Evolutionary conservation across 2,113 vertebrate genomes (phyloP).

Genomic region (Stomatorhinus ivindoensis): DNA sequence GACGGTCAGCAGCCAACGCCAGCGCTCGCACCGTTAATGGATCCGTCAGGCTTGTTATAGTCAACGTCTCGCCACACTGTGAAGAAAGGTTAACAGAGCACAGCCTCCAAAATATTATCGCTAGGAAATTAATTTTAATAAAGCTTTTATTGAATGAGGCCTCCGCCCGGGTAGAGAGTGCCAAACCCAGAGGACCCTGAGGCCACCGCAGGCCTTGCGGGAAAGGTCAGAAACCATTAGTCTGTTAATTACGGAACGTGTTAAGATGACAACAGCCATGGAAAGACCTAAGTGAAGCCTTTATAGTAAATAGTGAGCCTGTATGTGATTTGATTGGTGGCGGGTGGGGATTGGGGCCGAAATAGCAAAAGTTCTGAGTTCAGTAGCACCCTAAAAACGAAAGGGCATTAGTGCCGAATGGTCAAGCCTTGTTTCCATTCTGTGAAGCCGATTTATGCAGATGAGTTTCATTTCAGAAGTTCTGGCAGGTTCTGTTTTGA

Average conservation of each 20-base stretch:
- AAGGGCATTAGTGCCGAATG: background rate
- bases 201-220: background rate
- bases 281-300: background rate
- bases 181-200: background rate
- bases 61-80: background rate
- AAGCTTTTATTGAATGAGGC: conserved; percentile 18
- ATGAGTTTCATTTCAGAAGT: background rate
- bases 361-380: background rate
- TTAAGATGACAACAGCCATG: background rate
- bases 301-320: background rate
- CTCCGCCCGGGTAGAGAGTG: background rate
- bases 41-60: conserved; percentile 18
- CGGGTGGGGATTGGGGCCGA: no score
- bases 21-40: conserved; percentile 13
- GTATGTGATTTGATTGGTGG: background rate
- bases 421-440: background rate
- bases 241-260: background rate
- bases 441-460: background rate
- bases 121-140: conserved; percentile 15
- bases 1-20: conserved; percentile 7
- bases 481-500: background rate
- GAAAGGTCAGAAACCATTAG: conserved; percentile 11
- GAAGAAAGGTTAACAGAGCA: conserved; percentile 20
- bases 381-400: background rate
- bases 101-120: conserved; percentile 18